phyloP scores from a whole-genome alignment of 2,888 invertebrate genomes.

The Aproaerema taeniolella region DNA sequence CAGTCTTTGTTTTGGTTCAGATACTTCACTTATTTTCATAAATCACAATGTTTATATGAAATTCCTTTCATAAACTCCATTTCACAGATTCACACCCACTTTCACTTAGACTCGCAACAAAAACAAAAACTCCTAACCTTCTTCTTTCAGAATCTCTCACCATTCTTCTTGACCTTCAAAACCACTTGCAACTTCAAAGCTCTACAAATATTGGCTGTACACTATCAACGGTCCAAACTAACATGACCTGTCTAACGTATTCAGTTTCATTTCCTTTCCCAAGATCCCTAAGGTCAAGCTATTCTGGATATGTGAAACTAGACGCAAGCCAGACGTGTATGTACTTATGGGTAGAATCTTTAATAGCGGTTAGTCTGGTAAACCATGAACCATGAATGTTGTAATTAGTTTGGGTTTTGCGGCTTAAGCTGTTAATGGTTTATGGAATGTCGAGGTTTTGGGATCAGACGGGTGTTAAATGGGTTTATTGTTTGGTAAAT shows the following conservation, averaged over 20 bases:
- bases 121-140: no score
- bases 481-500: no score
- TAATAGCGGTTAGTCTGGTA: no score
- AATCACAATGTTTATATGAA: no score
- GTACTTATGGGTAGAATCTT: constrained; percentile 6
- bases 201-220: not conserved
- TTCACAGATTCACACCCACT: no score
- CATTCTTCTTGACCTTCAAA: not conserved
- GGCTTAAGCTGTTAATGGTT: not conserved
- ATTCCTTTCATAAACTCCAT: no score
- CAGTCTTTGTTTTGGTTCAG: no score
- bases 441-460: no score
- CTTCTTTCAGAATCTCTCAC: not conserved
- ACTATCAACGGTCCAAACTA: not conserved
- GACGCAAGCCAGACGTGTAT: constrained; percentile 36
- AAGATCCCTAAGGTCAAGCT: constrained; percentile 22
- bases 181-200: not conserved
- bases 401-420: not conserved
- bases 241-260: not conserved
- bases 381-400: no score
- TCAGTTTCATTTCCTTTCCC: not conserved
- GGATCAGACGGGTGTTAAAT: no score
- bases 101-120: no score
- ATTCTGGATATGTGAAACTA: constrained; percentile 52
- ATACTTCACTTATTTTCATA: no score